Base-by-base conservation (phyloP, 2,113 vertebrate species). In the Prietella phreatophila region DNA sequence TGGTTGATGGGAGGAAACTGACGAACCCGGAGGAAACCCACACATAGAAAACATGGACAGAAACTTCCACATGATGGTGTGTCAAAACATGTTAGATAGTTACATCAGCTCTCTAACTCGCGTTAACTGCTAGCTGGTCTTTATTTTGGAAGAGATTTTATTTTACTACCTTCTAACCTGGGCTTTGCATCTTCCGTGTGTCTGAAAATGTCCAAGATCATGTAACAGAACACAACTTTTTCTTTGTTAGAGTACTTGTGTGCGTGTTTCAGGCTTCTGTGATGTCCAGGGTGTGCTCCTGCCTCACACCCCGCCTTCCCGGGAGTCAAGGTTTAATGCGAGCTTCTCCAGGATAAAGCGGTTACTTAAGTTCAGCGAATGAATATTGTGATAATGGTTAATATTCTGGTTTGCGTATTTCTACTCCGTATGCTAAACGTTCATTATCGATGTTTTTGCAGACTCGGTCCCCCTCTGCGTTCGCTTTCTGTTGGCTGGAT, bases 401-500 rank as follows among this genome's bases (percentile, higher is more conserved):
- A 56, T 81, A 56, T 80, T 53, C 0, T 55, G 9, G 1, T 47
- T n/a, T 83, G 22, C 19, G n/a, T 69, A 71, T 71, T 22, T 56
- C 2, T 55, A 53, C 47, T 19, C 20, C 4, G 14, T 60, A 25
- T 56, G 6, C 53, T 85, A 73, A 55, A 30, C 0, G 25, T 13
- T 58, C 2, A 33, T 42, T 39, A 33, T 82, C 0, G 4, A 20
- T 82, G 33, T 15, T 79, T 47, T 56, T 39, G 19, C 89, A 96
- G 95, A 47, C 87, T 87, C 81, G 67, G 50, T 39, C 55, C 73
- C 84, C 87, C 19, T 0, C 84, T 50, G 63, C 84, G 81, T n/a
- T 88, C 88, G 84, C 87, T 91, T 91, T 91, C 91, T 30, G 95
- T 92, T n/a, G 95, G 96, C 27, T 99, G 97, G 97, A 90, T 88